These are phyloP conservation scores for Kryptolebias ocellatus DNA, from an alignment of 2,797 vertebrate species.

Conservation along the genomic window DNA sequence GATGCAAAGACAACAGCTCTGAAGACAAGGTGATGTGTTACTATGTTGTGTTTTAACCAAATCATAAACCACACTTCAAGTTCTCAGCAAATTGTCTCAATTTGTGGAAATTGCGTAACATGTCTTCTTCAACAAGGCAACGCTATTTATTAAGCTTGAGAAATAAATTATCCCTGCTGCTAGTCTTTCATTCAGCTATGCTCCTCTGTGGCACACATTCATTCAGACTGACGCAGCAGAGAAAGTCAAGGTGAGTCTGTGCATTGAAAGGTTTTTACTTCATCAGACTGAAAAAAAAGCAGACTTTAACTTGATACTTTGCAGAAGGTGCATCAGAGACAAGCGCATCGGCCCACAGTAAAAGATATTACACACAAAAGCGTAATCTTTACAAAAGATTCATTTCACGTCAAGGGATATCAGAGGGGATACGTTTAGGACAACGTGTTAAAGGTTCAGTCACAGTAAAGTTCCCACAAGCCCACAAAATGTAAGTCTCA, in stretches of 20 bases:
- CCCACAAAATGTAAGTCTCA: too few species aligned
- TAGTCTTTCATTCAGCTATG: neutral
- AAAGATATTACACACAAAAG: neutral
- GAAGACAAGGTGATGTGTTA: too few species aligned
- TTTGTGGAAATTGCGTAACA: too few species aligned
- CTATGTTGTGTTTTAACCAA: too few species aligned
- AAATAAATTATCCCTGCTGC: too few species aligned
- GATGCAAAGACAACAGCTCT: too few species aligned
- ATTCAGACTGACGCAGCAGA: slow-evolving; percentile 25
- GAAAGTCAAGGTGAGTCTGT: slow-evolving; percentile 43
- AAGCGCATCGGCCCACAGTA: neutral
- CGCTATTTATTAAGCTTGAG: too few species aligned
- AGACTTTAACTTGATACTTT: neutral
- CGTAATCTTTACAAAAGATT: neutral
- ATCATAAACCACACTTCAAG: too few species aligned
- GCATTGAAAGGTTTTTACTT: slow-evolving; percentile 3
- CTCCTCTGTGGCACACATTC: neutral
- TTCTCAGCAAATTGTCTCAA: too few species aligned
- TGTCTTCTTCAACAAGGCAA: too few species aligned
- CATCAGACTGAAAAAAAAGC: neutral
- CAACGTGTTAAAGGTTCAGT: too few species aligned
- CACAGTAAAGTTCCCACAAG: too few species aligned
- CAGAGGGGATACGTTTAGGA: neutral
- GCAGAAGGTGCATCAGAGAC: slow-evolving; percentile 30
- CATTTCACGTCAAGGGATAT: neutral